A percentile compares a stretch with the other conserved stretches of the same genome.
Evolutionary conservation across 2,113 vertebrate species (phyloP).

Genomic region (Connochaetes taurinus): DNA sequence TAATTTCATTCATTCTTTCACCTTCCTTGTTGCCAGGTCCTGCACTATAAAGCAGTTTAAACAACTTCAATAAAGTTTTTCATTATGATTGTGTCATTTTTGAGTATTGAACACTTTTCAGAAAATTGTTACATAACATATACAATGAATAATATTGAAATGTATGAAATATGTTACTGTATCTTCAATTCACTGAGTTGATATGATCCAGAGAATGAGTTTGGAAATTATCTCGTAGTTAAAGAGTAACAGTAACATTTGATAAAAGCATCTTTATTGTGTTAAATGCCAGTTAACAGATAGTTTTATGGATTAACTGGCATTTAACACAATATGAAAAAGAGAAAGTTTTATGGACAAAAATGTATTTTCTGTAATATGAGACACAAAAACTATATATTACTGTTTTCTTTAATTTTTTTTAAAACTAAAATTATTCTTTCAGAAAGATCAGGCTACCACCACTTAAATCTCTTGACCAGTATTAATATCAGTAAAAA

Average conservation of each 20-base stretch:
- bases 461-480: background rate
- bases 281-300: background rate
- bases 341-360: background rate
- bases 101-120: background rate
- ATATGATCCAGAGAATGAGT: background rate
- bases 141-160: background rate
- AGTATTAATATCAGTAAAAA: background rate
- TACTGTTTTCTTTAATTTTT: background rate
- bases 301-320: background rate
- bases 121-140: background rate
- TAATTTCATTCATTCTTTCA: background rate
- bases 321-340: too few relatives aligned
- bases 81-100: background rate
- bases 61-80: background rate
- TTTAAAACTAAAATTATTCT: background rate
- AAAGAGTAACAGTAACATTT: background rate
- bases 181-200: background rate
- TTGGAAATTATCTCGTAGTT: background rate
- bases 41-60: background rate
- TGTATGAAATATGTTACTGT: background rate
- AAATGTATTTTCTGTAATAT: background rate
- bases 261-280: background rate
- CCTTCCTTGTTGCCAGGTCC: background rate
- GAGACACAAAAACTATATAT: background rate
- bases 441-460: background rate